Percentiles rank a stretch among this genome's conserved stretches.
These are phyloP conservation scores for Erynnis tages DNA, from an alignment of 2,888 invertebrate genomes.

Conservation along the genomic window DNA sequence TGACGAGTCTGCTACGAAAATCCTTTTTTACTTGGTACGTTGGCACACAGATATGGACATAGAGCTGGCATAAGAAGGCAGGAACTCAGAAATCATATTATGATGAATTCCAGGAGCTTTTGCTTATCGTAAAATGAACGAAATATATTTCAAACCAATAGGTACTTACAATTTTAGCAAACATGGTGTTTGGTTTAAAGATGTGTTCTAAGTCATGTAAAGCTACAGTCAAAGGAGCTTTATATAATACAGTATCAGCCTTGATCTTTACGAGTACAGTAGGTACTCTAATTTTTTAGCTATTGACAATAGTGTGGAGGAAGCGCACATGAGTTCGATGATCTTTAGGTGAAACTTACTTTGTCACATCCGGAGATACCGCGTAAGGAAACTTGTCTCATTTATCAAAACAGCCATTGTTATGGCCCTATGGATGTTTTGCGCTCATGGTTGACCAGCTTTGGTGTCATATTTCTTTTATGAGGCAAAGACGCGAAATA, in stretches of 20 bases:
- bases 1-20: too few species aligned
- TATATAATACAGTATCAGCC: slow-evolving; percentile 32
- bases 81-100: too few species aligned
- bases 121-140: too few species aligned
- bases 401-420: slow-evolving; percentile 10
- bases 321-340: neutral
- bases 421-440: neutral
- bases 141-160: neutral
- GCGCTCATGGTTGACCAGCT: neutral
- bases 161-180: slow-evolving; percentile 61
- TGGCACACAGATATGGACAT: too few species aligned
- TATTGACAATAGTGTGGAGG: slow-evolving; percentile 1
- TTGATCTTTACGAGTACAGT: slow-evolving; percentile 30
- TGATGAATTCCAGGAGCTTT: too few species aligned
- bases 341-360: neutral
- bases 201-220: slow-evolving; percentile 52
- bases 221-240: slow-evolving; percentile 32
- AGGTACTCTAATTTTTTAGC: slow-evolving; percentile 4
- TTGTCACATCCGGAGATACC: neutral
- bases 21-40: too few species aligned
- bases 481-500: neutral
- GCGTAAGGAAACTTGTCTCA: neutral
- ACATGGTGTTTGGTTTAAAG: slow-evolving; percentile 56
- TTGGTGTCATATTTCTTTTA: neutral
- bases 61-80: too few species aligned